phyloP scores from a whole-genome alignment of 30 jellyfish, hydroid and myxozoan genomes.

The Aurelia sp. region DNA sequence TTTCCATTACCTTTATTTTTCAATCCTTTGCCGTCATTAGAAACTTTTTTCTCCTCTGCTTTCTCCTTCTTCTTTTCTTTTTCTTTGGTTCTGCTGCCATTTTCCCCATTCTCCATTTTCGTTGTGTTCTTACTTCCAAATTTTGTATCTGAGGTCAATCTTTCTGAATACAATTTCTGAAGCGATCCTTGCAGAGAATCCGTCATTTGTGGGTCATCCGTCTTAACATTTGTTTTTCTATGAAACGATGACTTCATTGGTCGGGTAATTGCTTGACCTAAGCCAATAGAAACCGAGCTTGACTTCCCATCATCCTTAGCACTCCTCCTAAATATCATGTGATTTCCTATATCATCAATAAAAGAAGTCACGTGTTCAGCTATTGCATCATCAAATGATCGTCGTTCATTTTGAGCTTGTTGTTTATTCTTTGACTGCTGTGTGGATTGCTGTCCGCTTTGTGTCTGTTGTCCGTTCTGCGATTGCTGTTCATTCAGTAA shows the following conservation, averaged over 20 bases:
- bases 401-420: no score
- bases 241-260: conserved; percentile 9
- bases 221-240: background rate
- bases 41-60: background rate
- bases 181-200: background rate
- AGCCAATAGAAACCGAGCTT: background rate
- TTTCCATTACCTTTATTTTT: background rate
- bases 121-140: background rate
- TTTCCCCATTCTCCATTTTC: background rate
- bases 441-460: background rate
- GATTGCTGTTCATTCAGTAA: background rate
- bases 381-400: background rate
- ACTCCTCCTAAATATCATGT: conserved; percentile 3
- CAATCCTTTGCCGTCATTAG: background rate
- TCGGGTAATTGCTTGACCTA: background rate
- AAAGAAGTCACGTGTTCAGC: background rate
- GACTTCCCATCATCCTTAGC: background rate
- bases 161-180: background rate
- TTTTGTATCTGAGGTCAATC: background rate
- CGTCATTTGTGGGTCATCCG: background rate
- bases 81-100: background rate
- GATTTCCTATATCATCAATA: background rate
- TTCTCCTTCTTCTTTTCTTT: background rate
- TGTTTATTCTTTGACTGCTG: background rate
- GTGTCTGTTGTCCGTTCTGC: no score